A percentile compares a stretch with the other conserved stretches of the same genome.
Conservation (phyloP, 2,113 vertebrate species). For the Nyctereutes procyonoides region DNA sequence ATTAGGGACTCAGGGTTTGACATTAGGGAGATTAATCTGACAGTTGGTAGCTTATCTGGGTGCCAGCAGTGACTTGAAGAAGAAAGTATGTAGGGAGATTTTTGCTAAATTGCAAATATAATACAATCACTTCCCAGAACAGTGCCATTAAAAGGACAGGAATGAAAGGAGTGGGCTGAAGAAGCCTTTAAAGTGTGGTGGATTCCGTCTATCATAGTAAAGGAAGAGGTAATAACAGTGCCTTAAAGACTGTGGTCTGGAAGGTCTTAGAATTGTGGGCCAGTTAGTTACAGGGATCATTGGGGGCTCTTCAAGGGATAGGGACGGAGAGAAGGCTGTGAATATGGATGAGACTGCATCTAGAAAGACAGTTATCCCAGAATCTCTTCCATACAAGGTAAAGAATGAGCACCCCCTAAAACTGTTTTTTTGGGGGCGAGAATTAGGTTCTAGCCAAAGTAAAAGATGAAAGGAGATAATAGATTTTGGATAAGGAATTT, state of each 20-base stretch:
- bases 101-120: not conserved
- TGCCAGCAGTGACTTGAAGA: not conserved
- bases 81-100: not conserved
- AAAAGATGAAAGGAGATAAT: not conserved
- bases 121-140: not conserved
- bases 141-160: not conserved
- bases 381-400: not conserved
- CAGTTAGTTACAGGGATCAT: not conserved
- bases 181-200: not conserved
- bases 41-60: too few species aligned
- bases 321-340: accelerated
- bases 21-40: not conserved
- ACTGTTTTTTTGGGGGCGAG: not conserved
- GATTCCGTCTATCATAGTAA: not conserved
- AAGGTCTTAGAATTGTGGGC: not conserved
- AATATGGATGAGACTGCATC: not conserved
- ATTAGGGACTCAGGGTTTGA: not conserved
- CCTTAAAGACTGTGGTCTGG: not conserved
- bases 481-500: not conserved
- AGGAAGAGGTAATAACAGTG: not conserved
- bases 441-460: not conserved
- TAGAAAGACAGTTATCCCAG: accelerated
- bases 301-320: not conserved
- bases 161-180: not conserved
- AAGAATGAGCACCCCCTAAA: not conserved